phyloP scores from a whole-genome alignment of 1,140 invertebrate genomes.

The Bradynema listronoti region DNA sequence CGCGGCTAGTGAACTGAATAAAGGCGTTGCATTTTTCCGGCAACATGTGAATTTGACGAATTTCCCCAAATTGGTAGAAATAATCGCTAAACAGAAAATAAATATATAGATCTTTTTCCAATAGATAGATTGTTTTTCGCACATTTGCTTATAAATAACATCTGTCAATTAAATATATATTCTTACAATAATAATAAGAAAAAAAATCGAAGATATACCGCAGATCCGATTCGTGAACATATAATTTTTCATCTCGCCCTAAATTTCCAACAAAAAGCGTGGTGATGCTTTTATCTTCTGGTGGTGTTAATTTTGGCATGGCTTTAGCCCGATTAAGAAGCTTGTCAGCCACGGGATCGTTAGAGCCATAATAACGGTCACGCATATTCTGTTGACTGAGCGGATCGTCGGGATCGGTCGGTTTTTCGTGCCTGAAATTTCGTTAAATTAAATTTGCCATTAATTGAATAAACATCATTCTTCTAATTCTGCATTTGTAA shows the following conservation, averaged over 20 bases:
- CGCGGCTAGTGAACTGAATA: conserved; percentile 84
- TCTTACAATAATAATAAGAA: background rate
- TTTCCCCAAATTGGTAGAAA: conserved; percentile 99
- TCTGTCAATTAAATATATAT: background rate
- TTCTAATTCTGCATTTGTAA: background rate
- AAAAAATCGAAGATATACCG: conserved; percentile 60
- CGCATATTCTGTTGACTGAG: conserved; percentile 98
- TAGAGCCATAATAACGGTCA: conserved; percentile 92
- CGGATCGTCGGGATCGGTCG: conserved; percentile 97
- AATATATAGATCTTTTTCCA: background rate
- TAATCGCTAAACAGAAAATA: conserved; percentile 64
- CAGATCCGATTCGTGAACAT: conserved; percentile 80
- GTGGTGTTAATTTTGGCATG: conserved; percentile 86
- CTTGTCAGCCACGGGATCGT: conserved; percentile 88
- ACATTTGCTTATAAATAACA: no score
- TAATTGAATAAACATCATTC: no score
- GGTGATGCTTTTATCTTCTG: conserved; percentile 89
- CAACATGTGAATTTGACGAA: conserved; percentile 82
- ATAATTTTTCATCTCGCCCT: conserved; percentile 65
- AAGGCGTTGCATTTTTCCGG: conserved; percentile 92
- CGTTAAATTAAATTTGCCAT: no score
- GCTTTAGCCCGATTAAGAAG: conserved; percentile 79
- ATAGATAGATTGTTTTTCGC: background rate
- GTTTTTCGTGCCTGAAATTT: conserved; percentile 80
- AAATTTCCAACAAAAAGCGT: conserved; percentile 90